Percentiles rank a stretch among this genome's conserved stretches.
These are phyloP conservation scores for Dendrolimus pini DNA, from an alignment of 2,888 invertebrate species.

Conservation along the genomic window DNA sequence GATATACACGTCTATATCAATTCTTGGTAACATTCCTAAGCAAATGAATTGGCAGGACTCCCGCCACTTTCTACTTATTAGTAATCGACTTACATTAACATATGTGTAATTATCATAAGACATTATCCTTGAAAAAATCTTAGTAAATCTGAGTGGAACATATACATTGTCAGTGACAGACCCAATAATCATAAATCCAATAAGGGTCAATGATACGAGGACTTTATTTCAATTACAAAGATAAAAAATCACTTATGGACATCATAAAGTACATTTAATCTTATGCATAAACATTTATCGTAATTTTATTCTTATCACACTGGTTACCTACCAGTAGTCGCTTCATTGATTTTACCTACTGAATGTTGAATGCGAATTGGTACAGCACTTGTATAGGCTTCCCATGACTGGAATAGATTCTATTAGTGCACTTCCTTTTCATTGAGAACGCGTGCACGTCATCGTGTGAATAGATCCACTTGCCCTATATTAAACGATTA, in stretches of 20 bases:
- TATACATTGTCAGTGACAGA: not conserved
- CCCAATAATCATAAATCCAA: not conserved
- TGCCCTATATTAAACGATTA: not conserved
- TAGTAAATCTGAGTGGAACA: too few species aligned
- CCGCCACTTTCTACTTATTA: slow-evolving; percentile 4
- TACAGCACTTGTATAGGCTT: not conserved
- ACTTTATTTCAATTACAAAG: not conserved
- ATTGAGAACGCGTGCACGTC: not conserved
- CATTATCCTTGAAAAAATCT: too few species aligned
- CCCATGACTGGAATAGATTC: not conserved
- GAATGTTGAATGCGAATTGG: not conserved
- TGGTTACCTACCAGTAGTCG: not conserved
- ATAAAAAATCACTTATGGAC: not conserved
- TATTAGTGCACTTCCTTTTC: not conserved
- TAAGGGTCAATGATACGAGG: not conserved
- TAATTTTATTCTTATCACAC: not conserved
- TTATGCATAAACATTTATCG: not conserved
- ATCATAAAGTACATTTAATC: not conserved
- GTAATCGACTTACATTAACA: not conserved
- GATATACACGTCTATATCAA: slow-evolving; percentile 18
- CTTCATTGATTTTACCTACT: not conserved
- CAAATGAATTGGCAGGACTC: slow-evolving; percentile 8
- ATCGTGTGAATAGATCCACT: not conserved
- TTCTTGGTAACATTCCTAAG: slow-evolving; percentile 12
- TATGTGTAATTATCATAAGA: too few species aligned